These are phyloP conservation scores for Gymnorhina tibicen DNA, from an alignment of 2,113 vertebrate species.

Conservation along the genomic window DNA sequence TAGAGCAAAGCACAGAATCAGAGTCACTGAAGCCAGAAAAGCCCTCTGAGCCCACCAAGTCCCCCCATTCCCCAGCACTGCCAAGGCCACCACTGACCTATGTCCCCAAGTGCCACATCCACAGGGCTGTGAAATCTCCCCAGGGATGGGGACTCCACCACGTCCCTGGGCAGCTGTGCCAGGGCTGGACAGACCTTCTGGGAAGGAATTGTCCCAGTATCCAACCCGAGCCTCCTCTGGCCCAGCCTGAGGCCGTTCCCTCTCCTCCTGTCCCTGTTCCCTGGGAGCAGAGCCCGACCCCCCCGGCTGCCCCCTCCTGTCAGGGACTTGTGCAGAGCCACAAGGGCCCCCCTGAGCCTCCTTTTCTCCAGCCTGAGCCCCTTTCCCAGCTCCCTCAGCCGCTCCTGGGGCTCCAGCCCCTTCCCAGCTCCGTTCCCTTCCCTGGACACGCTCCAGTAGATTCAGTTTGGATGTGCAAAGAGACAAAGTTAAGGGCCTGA, in stretches of 20 bases:
- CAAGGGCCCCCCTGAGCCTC: not conserved
- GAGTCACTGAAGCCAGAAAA: not conserved
- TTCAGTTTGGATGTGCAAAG: no score
- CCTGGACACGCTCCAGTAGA: not conserved
- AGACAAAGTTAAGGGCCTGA: not conserved
- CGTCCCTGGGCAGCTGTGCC: not conserved
- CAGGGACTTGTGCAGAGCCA: not conserved
- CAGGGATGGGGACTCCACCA: not conserved
- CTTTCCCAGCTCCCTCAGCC: not conserved
- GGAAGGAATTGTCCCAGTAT: not conserved
- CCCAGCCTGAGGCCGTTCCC: not conserved
- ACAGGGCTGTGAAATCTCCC: not conserved
- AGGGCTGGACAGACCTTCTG: not conserved
- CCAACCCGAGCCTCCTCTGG: not conserved
- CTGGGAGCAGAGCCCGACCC: not conserved
- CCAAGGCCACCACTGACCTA: not conserved
- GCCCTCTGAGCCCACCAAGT: no score
- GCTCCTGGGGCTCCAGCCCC: not conserved
- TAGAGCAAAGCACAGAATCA: not conserved
- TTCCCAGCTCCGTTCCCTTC: not conserved
- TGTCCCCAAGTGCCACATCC: not conserved
- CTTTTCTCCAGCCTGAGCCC: not conserved
- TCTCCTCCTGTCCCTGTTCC: not conserved
- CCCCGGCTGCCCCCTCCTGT: not conserved
- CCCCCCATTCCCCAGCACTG: accelerated